Evolutionary conservation across 2,888 invertebrate genomes (phyloP).

Genomic region (Teinopalpus imperialis): DNA sequence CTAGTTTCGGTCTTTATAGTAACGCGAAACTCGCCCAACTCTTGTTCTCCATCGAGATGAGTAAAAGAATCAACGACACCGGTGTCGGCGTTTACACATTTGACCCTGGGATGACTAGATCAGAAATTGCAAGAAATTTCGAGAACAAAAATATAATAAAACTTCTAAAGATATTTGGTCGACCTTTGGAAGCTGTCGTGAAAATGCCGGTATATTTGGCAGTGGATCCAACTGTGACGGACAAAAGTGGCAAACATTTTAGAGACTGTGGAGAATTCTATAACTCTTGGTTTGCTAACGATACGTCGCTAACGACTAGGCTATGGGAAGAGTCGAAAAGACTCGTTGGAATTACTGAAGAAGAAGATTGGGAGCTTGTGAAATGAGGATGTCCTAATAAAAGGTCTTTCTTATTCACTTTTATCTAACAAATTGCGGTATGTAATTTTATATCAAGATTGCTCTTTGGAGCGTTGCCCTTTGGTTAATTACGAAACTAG

Average conservation of each 20-base stretch:
- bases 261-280: constrained; percentile 58
- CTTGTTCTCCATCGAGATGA: constrained; percentile 77
- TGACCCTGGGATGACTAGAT: constrained; percentile 91
- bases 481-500: too few relatives aligned
- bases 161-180: constrained; percentile 44
- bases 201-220: constrained; percentile 58
- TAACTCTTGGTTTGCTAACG: constrained; percentile 64
- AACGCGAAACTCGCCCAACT: constrained; percentile 59
- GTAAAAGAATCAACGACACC: constrained; percentile 49
- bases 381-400: neutral
- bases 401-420: neutral
- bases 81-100: constrained; percentile 89
- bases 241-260: constrained; percentile 56
- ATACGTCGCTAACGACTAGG: constrained; percentile 41
- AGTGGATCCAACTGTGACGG: constrained; percentile 45
- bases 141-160: constrained; percentile 37
- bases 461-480: too few relatives aligned
- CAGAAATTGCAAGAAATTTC: constrained; percentile 86
- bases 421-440: too few relatives aligned
- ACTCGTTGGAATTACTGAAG: constrained; percentile 44
- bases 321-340: constrained; percentile 56
- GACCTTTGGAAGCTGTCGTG: constrained; percentile 48
- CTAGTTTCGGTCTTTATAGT: constrained; percentile 81
- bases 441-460: too few relatives aligned
- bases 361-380: constrained; percentile 56